Conservation (phyloP, 2,888 invertebrate species). For the Cartodere bifasciata region DNA sequence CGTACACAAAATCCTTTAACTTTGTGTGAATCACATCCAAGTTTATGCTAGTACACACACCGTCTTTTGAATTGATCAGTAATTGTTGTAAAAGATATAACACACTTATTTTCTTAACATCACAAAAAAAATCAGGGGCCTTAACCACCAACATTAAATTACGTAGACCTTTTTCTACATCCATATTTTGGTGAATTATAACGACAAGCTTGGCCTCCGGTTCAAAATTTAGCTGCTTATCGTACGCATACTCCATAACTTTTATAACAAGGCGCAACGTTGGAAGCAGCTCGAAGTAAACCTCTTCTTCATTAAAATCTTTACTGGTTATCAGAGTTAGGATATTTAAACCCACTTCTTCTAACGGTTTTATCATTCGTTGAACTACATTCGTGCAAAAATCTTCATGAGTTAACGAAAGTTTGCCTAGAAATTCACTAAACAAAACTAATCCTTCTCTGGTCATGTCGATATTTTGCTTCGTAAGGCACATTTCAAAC, state of each 20-base stretch:
- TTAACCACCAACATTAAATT: constrained; percentile 34
- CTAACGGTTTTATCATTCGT: constrained; percentile 45
- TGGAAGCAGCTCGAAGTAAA: too few species aligned
- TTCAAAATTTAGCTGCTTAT: too few species aligned
- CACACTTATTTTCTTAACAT: constrained; percentile 38
- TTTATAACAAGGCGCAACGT: constrained; percentile 21
- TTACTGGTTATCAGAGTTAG: too few species aligned
- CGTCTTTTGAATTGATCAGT: constrained; percentile 4
- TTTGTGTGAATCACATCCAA: background rate
- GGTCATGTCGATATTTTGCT: constrained; percentile 59
- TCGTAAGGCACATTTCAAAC: constrained; percentile 47
- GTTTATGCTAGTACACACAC: background rate
- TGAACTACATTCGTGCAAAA: constrained; percentile 44
- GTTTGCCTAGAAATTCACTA: constrained; percentile 44
- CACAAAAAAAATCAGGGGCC: constrained; percentile 36
- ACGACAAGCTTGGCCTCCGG: constrained; percentile 28
- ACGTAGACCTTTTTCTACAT: constrained; percentile 32
- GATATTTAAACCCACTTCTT: too few species aligned
- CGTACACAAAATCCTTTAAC: background rate
- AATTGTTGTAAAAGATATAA: constrained; percentile 14
- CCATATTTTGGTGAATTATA: constrained; percentile 30
- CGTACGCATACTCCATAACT: constrained; percentile 33
- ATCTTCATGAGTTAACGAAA: constrained; percentile 38
- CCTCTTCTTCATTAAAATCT: too few species aligned
- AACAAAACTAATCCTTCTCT: constrained; percentile 54